Evolutionary conservation across 2,888 invertebrate genomes (phyloP).

Genomic region (Archips xylosteana): DNA sequence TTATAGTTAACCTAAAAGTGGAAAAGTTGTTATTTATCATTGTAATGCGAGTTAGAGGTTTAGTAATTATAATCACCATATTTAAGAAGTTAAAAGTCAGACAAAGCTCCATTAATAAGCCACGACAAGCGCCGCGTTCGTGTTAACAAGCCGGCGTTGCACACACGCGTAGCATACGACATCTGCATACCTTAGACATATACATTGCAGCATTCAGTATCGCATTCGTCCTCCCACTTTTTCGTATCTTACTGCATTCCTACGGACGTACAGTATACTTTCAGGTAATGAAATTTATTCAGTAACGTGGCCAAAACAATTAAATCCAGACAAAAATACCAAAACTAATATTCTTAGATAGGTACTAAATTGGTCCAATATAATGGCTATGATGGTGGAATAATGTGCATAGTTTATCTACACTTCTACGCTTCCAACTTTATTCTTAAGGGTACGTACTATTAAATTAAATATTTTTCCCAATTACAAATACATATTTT

Average conservation of each 20-base stretch:
- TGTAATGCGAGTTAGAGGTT: background rate
- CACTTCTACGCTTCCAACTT: background rate
- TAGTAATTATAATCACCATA: constrained; percentile 14
- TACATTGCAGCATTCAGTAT: constrained; percentile 88
- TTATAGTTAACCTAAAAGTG: background rate
- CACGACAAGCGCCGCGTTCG: constrained; percentile 20
- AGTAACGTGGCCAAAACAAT: constrained; percentile 4
- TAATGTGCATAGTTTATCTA: background rate
- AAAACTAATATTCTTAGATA: background rate
- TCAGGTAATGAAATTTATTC: constrained; percentile 51
- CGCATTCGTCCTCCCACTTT: constrained; percentile 86
- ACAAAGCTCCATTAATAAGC: constrained; percentile 12
- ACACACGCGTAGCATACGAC: constrained; percentile 48
- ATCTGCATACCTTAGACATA: constrained; percentile 88
- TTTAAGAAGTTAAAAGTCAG: background rate
- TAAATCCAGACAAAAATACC: constrained; percentile 9
- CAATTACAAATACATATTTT: background rate
- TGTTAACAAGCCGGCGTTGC: constrained; percentile 53
- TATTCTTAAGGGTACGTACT: background rate
- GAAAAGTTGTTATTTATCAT: background rate
- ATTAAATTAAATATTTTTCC: background rate
- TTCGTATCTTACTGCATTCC: constrained; percentile 87
- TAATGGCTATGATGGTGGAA: background rate
- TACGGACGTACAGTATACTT: constrained; percentile 73
- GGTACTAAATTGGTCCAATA: background rate